Evolutionary conservation across 2,113 vertebrate genomes (phyloP), one percentile per base, ranked within the genome.

Genomic region (Laticauda laticaudata): DNA sequence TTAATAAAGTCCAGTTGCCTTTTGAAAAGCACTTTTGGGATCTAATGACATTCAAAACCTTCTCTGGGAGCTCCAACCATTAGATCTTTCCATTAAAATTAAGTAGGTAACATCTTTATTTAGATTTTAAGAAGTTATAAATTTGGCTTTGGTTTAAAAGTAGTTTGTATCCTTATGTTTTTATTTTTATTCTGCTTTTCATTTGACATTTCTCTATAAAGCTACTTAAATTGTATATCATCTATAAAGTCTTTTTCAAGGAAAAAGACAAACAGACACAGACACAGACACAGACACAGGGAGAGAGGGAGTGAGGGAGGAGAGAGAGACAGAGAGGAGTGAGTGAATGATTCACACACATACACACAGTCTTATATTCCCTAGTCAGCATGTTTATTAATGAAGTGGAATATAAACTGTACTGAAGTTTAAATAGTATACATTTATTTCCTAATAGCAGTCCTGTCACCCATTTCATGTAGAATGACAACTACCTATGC

Each of bases 391-490:
- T 92, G 91, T 88, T 85, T 18, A 34, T 90, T 88, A 91, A 54
- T 48, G 90, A 75, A 24, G 64, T 92, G 91, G 94, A 88, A 90
- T 86, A 81, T 93, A 91, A 95, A 95, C 91, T 94, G 87, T 55
- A 91, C 48, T 69, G 51, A 53, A 94, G 86, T 96, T 95, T 93
- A 93, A 87, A 39, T 20, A 92, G 89, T 93, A 93, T 90, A 51
- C 89, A 51, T 64, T 94, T 61, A 59, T 34, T 92, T 57, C 45
- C 94, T 94, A 90, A 24, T 86, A 94, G 29, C 87, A 91, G 10
- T 7, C 90, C 81, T 94, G 92, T 92, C 95, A 96, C 94, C 86
- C 85, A 91, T 89, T 90, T 96, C 95, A 95, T 93, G 93, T 96
- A 95, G 91, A 93, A 34, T 61, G 96, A 86, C 90, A 57, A 53